phyloP scores from a whole-genome alignment of 2,888 invertebrate genomes.

The Trachelus tabidus region DNA sequence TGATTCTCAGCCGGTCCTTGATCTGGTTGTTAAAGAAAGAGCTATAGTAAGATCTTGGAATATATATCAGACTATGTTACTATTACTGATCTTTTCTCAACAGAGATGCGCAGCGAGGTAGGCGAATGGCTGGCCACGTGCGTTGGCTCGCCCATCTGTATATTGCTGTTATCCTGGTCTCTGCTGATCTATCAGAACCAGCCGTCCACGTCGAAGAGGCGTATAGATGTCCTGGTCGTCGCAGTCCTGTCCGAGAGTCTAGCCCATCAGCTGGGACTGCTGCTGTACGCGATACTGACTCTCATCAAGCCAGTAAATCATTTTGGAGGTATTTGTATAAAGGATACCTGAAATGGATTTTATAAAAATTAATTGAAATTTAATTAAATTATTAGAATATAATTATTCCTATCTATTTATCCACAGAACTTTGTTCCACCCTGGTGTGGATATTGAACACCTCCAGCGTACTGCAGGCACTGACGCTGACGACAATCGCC shows the following conservation, averaged over 20 bases:
- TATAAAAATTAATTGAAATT: background rate
- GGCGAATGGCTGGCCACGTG: conserved; percentile 66
- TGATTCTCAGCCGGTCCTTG: background rate
- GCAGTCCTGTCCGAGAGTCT: conserved; percentile 64
- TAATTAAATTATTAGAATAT: background rate
- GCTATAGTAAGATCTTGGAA: background rate
- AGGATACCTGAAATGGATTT: background rate
- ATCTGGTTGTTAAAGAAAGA: background rate
- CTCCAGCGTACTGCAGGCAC: conserved; percentile 66
- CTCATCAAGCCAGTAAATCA: conserved; percentile 62
- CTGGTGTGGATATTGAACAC: conserved; percentile 67
- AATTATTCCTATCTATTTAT: background rate
- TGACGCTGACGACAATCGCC: conserved; percentile 66
- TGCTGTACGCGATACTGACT: conserved; percentile 61
- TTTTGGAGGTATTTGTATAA: conserved; percentile 50
- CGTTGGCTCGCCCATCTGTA: conserved; percentile 65
- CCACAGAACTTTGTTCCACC: conserved; percentile 62
- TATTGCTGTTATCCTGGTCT: conserved; percentile 65
- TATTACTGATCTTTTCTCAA: background rate
- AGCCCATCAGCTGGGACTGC: conserved; percentile 61
- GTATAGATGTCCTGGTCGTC: conserved; percentile 67
- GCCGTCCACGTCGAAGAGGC: conserved; percentile 61
- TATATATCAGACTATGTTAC: background rate
- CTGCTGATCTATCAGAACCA: conserved; percentile 68
- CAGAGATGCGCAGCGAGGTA: conserved; percentile 64